phyloP scores from a whole-genome alignment of 2,888 invertebrate species.

The Callyntrura guangdongensis region DNA sequence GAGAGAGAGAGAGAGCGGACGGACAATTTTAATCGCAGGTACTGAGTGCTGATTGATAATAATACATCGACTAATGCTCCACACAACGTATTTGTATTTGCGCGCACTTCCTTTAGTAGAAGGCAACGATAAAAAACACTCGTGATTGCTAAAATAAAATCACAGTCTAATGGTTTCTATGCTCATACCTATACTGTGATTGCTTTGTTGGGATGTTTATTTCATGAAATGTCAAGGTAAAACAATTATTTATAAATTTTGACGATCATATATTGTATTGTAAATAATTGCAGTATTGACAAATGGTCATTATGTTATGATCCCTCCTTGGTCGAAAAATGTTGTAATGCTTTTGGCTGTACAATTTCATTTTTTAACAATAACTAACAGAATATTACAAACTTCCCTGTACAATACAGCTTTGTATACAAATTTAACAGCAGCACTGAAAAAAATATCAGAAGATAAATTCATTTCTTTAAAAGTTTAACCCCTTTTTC shows the following conservation, averaged over 20 bases:
- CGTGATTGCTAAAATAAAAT: slow-evolving; percentile 6
- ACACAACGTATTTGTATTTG: neutral
- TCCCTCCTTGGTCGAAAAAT: slow-evolving; percentile 31
- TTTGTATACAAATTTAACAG: neutral
- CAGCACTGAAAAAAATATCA: neutral
- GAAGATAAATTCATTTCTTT: neutral
- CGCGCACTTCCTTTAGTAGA: neutral
- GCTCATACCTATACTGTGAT: too few relatives aligned
- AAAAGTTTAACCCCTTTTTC: neutral
- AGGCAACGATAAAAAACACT: neutral
- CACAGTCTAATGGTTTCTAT: neutral
- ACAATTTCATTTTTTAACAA: slow-evolving; percentile 40
- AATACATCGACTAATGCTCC: neutral
- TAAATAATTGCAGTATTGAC: slow-evolving; percentile 46
- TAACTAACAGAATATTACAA: neutral
- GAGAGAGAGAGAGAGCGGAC: slow-evolving; percentile 19
- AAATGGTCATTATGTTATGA: slow-evolving; percentile 55
- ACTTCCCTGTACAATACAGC: neutral
- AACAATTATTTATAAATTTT: slow-evolving; percentile 21
- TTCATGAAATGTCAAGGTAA: neutral
- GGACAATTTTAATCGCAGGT: slow-evolving; percentile 34
- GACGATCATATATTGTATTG: too few relatives aligned
- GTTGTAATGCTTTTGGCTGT: slow-evolving; percentile 13
- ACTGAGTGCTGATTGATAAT: slow-evolving; percentile 44
- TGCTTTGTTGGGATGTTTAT: too few relatives aligned